Evolutionary conservation across 2,797 vertebrate species (phyloP), one percentile per base, ranked within the genome.

Genomic region (Hypotaenidia philippensis): DNA sequence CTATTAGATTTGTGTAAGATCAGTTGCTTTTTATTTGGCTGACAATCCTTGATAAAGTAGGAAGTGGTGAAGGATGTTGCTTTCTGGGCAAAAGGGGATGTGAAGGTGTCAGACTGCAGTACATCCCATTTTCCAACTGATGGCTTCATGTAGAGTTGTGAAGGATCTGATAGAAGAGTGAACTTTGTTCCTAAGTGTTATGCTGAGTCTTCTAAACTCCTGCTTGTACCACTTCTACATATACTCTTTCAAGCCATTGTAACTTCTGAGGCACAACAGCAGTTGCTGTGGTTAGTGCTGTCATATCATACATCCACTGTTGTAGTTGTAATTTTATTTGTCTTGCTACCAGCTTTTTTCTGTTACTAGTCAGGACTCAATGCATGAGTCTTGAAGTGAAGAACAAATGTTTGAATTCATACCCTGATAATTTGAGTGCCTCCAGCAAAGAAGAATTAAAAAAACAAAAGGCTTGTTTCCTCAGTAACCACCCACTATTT

Each of bases 391-490:
- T 10, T 74, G 17, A 79, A 64, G 34, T 19, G 27, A 69, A 50
- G 57, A 83, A 36, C n/a, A 74, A 19, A 56, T 50, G 20, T 61
- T 88, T 81, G 32, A 52, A 47, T 90, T 83, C 4, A 9, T 50
- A 83, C 22, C 18, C 34, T 36, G 41, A 29, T 80, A 75, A 76
- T 74, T 74, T 45, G 55, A 91, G 65, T 71, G 32, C 49, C 64
- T 60, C 7, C 16, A 49, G 65, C 99, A 55, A 99, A 99, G 86
- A 99, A 99, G 96, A 99, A 99, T 96, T 99, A 98, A 87, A 98
- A 99, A 95, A 99, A 98, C 93, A 98, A 99, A 99, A 99, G 99
- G 98, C 98, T 98, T 13, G 49, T 44, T 66, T 91, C 53, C 11
- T 68, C 41, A 47, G 34, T 50, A 74, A 38, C 32, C 9, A 38